These are phyloP conservation scores for Melipona quadrifasciata DNA, from an alignment of 1,140 invertebrate species.

Conservation along the genomic window DNA sequence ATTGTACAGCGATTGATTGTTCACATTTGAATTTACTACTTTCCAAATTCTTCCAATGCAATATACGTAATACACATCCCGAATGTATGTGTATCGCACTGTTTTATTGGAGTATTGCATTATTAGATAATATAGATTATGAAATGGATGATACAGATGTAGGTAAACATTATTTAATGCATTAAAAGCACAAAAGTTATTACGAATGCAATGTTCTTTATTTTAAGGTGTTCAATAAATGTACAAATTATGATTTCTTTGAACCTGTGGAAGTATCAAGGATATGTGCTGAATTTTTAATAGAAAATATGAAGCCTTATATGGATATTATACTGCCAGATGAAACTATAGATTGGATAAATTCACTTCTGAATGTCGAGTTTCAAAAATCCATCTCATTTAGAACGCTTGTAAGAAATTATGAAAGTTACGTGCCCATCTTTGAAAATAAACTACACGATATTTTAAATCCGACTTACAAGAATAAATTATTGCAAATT, in stretches of 20 bases:
- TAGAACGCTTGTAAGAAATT: constrained; percentile 57
- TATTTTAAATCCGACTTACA: constrained; percentile 69
- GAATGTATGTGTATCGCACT: constrained; percentile 56
- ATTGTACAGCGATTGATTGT: constrained; percentile 42
- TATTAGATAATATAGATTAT: constrained; percentile 64
- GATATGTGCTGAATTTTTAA: constrained; percentile 58
- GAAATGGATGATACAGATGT: constrained; percentile 77
- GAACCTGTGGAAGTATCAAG: constrained; percentile 69
- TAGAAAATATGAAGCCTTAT: constrained; percentile 40
- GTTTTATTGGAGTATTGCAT: constrained; percentile 71
- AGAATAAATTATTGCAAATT: constrained; percentile 69
- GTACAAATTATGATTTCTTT: constrained; percentile 72
- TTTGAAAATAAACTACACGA: constrained; percentile 58
- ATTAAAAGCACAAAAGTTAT: background rate
- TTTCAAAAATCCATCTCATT: constrained; percentile 51
- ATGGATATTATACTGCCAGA: constrained; percentile 49
- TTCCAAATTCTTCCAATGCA: constrained; percentile 59
- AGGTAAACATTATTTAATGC: constrained; percentile 36
- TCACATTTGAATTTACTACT: constrained; percentile 66
- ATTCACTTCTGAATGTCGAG: constrained; percentile 51
- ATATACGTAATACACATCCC: constrained; percentile 38
- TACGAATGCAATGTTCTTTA: constrained; percentile 29
- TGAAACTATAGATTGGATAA: constrained; percentile 50
- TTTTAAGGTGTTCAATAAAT: constrained; percentile 77
- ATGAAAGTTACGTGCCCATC: constrained; percentile 54